Conservation (phyloP, 2,888 invertebrate genomes). For the Coremacera marginata region DNA sequence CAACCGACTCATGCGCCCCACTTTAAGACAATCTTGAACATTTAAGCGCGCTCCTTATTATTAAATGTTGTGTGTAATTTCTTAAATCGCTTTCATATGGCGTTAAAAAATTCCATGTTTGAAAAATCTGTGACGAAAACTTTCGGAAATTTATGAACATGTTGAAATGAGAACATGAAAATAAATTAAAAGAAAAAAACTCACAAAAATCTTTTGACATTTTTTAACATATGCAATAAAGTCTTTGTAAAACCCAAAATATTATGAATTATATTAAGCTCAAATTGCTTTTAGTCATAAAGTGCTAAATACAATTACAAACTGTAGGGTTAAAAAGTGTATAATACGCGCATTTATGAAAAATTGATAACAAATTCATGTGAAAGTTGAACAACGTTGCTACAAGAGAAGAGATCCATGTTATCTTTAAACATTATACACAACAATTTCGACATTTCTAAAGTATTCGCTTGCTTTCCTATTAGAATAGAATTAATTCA, state of each 20-base stretch:
- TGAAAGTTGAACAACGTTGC: too few relatives aligned
- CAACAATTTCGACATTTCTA: too few relatives aligned
- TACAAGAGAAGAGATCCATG: too few relatives aligned
- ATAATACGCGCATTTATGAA: too few relatives aligned
- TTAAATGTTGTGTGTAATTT: slow-evolving; percentile 33
- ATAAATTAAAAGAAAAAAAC: neutral
- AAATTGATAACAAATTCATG: too few relatives aligned
- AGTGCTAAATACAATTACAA: too few relatives aligned
- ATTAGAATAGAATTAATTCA: too few relatives aligned
- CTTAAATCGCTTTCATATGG: slow-evolving; percentile 63
- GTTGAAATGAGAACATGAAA: slow-evolving; percentile 63
- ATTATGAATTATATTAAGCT: neutral
- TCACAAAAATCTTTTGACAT: neutral
- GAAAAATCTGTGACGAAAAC: slow-evolving; percentile 52
- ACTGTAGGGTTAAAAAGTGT: too few relatives aligned
- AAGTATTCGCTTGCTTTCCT: too few relatives aligned
- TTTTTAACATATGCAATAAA: slow-evolving; percentile 19
- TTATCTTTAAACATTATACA: too few relatives aligned
- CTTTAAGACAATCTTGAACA: neutral
- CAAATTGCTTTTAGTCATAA: neutral
- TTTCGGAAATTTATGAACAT: slow-evolving; percentile 57
- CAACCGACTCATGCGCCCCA: neutral
- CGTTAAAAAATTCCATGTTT: slow-evolving; percentile 46
- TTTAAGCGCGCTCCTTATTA: neutral
- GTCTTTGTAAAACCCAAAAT: neutral